Base-by-base conservation (phyloP, 2,888 invertebrate genomes). In the Anthophora plumipes region DNA sequence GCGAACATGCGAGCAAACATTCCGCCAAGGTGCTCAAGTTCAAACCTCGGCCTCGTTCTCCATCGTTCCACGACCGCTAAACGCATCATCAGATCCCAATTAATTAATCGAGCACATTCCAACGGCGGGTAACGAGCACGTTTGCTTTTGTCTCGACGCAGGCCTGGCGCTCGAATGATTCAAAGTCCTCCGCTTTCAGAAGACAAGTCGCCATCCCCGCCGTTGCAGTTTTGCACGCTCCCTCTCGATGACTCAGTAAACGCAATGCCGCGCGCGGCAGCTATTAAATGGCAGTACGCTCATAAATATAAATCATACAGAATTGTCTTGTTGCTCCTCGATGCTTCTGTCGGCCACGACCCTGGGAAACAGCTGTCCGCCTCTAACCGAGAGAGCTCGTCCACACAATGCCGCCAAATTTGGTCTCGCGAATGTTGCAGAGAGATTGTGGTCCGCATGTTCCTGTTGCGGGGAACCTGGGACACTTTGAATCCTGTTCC, bases 221-320 rank as follows among this genome's bases (percentile, higher is more conserved):
- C 17, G 2, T 17, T 17, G 59, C 68, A 41, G 68, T 60, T n/a
- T n/a, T 63, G 72, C 67, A 39, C 41, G 79, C 59, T 85, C 66
- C n/a, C 74, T 70, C 83, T 71, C 82, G 79, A 81, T 83, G 85
- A 85, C 77, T 88, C 84, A 77, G 83, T 69, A 69, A 79, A 59
- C 85, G 83, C 77, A 79, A 85, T 80, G 86, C 79, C 81, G 77
- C 79, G 77, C 79, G 90, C 91, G 83, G 90, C 69, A 90, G 91
- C 92, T 90, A 92, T 92, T 92, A 92, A 92, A 91, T 86, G 86
- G 89, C 89, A 72, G 88, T 86, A 84, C 84, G 88, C 91, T 91
- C 92, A 89, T 92, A 92, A 92, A 91, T 91, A 92, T 92, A 91
- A 92, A 92, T 92, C 91, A 91, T 91, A 90, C 50, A 77, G 89